Evolutionary conservation across 2,888 invertebrate species (phyloP), one percentile per base, ranked within the genome.

Genomic region (Ephialtes manifestator): DNA sequence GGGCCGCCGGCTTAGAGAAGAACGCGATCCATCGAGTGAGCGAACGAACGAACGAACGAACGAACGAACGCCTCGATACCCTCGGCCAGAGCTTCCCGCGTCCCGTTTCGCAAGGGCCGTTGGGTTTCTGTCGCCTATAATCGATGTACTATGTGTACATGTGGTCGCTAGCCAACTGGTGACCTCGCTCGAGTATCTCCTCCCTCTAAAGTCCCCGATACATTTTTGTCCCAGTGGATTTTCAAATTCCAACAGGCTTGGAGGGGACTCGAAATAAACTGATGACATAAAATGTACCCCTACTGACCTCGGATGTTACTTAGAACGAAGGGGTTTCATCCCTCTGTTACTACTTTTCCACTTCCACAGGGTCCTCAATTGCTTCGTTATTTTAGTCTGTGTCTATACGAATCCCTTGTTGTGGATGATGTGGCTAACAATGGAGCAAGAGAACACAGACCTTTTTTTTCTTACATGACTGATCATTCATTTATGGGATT

Each of bases 1-100:
- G 74, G 68, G 68, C 24, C 72, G 67, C 67, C 48, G 82, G 79
- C 79, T 82, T 67, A 85, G 43, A 75, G 79, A 75, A 83, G 80
- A 68, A 51, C 48, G 46, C 72, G 67, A 76, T 76, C 68, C 65
- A 71, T 24, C 67, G 81, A 72, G 82, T 76, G 72, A 68, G 48
- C 35, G 39, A 51, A 78, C 68, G 68, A 35, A 24, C 31, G 39
- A 35, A 53, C 43, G 53, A 80, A 83, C 70, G 74, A 67, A 76
- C 80, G 63, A 74, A 48, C 71, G 71, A 83, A 83, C 85, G 80
- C 83, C 35, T 74, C 82, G 65, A 51, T 77, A 72, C 67, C 48
- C 72, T 74, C 43, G 31, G 51, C 48, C 70, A 51, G 39, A 80
- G 70, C 75, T 46, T 74, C 55, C 43, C 53, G 43, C 70, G 39